phyloP scores from a whole-genome alignment of 2,888 invertebrate species.

The Tolmerus cingulatus region DNA sequence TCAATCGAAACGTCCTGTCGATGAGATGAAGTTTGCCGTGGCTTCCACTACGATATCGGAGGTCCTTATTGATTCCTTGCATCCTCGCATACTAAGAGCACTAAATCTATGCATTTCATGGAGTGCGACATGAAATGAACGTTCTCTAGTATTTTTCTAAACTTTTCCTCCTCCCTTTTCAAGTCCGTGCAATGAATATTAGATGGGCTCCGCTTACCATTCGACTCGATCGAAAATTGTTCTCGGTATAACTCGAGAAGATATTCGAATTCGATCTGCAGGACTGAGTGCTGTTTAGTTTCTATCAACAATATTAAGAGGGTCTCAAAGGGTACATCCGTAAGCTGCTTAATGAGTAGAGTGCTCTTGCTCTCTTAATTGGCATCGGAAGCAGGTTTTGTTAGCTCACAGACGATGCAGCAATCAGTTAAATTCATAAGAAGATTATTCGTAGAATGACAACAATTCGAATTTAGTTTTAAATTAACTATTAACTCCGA shows the following conservation, averaged over 20 bases:
- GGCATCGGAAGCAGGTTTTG: background rate
- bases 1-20: background rate
- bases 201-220: background rate
- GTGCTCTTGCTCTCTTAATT: background rate
- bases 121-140: background rate
- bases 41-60: background rate
- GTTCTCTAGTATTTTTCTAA: background rate
- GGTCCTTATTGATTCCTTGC: background rate
- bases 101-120: background rate
- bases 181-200: slow-evolving; percentile 21
- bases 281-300: background rate
- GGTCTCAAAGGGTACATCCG: background rate
- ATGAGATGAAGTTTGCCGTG: background rate
- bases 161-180: background rate
- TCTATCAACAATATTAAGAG: background rate
- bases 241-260: background rate
- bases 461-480: no score
- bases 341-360: background rate
- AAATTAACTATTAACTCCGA: no score
- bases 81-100: background rate
- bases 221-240: background rate
- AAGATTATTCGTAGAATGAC: background rate
- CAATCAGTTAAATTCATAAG: background rate
- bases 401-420: background rate
- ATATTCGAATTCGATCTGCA: background rate